Conservation (phyloP, 2,888 invertebrate genomes). For the Galeopsomyia nigrocyanea region DNA sequence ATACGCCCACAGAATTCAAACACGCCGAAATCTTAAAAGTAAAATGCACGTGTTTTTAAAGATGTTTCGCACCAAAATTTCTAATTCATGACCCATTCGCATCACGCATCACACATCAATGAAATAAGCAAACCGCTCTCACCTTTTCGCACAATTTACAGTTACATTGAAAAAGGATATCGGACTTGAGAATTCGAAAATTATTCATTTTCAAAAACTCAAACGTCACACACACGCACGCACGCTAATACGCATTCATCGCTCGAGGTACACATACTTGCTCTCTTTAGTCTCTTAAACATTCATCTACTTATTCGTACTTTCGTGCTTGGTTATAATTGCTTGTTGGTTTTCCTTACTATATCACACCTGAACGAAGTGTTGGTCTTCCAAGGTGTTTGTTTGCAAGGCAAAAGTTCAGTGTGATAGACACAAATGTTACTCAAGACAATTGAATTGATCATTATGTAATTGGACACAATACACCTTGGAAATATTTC, state of each 20-base stretch:
- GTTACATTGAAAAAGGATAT: slow-evolving; percentile 32
- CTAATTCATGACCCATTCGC: slow-evolving; percentile 37
- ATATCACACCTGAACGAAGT: slow-evolving; percentile 17
- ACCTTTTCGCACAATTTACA: slow-evolving; percentile 22
- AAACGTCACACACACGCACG: slow-evolving; percentile 41
- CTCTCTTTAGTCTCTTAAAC: slow-evolving; percentile 52
- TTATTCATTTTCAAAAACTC: slow-evolving; percentile 30
- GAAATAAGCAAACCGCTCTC: slow-evolving; percentile 22
- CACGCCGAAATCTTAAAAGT: slow-evolving; percentile 40
- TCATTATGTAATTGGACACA: slow-evolving; percentile 44
- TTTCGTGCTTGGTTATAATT: slow-evolving; percentile 48
- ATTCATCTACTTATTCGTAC: slow-evolving; percentile 62
- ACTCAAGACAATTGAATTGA: slow-evolving; percentile 1
- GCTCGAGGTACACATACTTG: slow-evolving; percentile 49
- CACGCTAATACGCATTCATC: slow-evolving; percentile 44
- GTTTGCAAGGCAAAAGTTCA: slow-evolving; percentile 5
- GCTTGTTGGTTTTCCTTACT: slow-evolving; percentile 40
- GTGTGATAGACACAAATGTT: background rate
- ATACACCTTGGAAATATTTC: slow-evolving; percentile 46
- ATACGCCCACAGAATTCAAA: slow-evolving; percentile 3
- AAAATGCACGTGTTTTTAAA: slow-evolving; percentile 37
- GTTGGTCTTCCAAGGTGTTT: slow-evolving; percentile 41
- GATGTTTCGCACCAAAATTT: slow-evolving; percentile 29
- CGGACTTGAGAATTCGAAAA: slow-evolving; percentile 27
- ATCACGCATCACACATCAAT: slow-evolving; percentile 22